These are phyloP conservation scores for Drosophila lini DNA, from an alignment of 1,140 invertebrate genomes.

Conservation along the genomic window DNA sequence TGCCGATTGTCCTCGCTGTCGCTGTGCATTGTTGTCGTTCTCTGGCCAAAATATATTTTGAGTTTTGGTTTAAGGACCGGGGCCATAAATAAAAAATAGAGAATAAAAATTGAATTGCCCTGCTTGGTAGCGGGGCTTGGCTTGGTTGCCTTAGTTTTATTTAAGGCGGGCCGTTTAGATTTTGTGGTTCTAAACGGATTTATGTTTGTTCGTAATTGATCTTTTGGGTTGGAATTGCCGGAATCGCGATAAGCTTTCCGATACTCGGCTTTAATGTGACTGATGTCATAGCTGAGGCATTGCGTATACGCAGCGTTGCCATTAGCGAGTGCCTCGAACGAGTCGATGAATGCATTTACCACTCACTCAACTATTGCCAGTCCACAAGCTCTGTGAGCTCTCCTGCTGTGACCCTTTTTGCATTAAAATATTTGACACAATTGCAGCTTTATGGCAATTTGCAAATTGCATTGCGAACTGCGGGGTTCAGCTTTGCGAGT, in stretches of 20 bases:
- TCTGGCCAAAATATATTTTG: conserved; percentile 49
- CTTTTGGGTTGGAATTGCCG: conserved; percentile 46
- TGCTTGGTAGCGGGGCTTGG: conserved; percentile 1
- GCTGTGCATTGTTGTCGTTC: conserved; percentile 18
- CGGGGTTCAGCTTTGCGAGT: conserved; percentile 14
- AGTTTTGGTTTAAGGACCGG: conserved; percentile 49
- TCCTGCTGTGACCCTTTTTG: conserved; percentile 55
- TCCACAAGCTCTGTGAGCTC: conserved; percentile 16
- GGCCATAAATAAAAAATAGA: conserved; percentile 66
- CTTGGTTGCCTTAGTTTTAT: conserved; percentile 33
- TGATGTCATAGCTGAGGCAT: conserved; percentile 53
- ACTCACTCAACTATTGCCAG: conserved; percentile 2
- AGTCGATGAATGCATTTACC: conserved; percentile 6
- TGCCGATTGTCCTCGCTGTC: conserved; percentile 64
- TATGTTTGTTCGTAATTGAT: conserved; percentile 66
- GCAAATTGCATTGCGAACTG: conserved; percentile 61
- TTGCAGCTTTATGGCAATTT: conserved; percentile 61
- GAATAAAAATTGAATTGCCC: conserved; percentile 69
- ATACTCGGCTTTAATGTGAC: conserved; percentile 39
- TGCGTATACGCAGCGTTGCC: conserved; percentile 49
- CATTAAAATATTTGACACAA: conserved; percentile 73
- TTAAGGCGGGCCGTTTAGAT: conserved; percentile 44
- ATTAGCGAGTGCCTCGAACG: conserved; percentile 8
- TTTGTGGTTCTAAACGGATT: conserved; percentile 67
- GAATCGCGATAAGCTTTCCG: conserved; percentile 32